A percentile compares a stretch with the other conserved stretches of the same genome.
Evolutionary conservation across 2,113 vertebrate genomes (phyloP).

Genomic region (Sylvietta virens): DNA sequence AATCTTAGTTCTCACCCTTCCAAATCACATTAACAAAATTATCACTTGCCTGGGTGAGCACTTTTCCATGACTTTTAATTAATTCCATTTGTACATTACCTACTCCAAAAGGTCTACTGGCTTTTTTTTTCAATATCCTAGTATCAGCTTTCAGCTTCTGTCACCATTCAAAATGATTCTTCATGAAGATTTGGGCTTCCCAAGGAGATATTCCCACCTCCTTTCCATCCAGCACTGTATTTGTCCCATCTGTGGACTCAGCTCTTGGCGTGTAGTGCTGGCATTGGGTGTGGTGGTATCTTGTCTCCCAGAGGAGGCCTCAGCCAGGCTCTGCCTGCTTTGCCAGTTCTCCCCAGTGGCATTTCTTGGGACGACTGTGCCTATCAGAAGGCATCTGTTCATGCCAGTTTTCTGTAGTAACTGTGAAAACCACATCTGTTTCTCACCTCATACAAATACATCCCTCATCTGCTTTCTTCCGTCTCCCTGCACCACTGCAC

Average conservation of each 20-base stretch:
- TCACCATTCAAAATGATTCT: not conserved
- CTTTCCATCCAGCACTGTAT: not conserved
- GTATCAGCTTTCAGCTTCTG: not conserved
- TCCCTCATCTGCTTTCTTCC: not conserved
- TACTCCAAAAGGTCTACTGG: not conserved
- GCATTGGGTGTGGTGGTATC: not conserved
- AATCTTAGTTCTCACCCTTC: conserved; percentile 19
- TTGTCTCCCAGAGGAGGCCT: not conserved
- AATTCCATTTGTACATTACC: not conserved
- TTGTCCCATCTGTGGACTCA: not conserved
- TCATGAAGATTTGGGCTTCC: not conserved
- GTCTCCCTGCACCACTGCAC: not conserved
- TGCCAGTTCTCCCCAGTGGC: not conserved
- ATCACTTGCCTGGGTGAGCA: not conserved
- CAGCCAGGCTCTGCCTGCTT: not conserved
- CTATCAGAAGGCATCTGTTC: not conserved
- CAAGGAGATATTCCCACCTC: not conserved
- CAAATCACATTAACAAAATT: conserved; percentile 23
- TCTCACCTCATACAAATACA: not conserved
- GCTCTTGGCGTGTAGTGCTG: not conserved
- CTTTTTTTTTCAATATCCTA: not conserved
- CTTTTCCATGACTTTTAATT: conserved; percentile 2
- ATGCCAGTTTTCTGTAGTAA: not conserved
- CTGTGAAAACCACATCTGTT: not conserved
- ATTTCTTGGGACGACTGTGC: not conserved